Conservation (phyloP, 2,888 invertebrate species). For the Parochlus steinenii region DNA sequence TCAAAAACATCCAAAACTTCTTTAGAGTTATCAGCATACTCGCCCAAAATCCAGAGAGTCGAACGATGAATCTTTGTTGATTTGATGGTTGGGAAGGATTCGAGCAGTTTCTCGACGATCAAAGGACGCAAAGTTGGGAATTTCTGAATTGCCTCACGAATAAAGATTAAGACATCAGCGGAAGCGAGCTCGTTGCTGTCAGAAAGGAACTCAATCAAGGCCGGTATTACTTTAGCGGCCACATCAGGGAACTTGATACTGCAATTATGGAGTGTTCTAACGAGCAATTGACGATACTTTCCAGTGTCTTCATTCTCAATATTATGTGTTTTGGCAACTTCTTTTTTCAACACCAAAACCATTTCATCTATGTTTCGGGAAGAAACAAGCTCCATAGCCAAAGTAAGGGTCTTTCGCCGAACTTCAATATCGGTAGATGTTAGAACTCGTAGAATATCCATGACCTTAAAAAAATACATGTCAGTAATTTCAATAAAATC, state of each 20-base stretch:
- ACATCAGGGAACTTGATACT: conserved; percentile 94
- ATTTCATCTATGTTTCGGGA: conserved; percentile 90
- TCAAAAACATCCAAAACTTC: conserved; percentile 69
- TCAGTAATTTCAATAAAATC: conserved; percentile 65
- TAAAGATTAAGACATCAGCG: conserved; percentile 83
- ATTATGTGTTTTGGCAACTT: conserved; percentile 76
- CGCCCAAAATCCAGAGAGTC: conserved; percentile 94
- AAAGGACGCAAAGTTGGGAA: conserved; percentile 65
- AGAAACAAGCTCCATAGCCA: conserved; percentile 81
- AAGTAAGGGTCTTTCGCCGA: conserved; percentile 62
- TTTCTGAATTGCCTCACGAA: conserved; percentile 90
- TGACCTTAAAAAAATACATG: conserved; percentile 72
- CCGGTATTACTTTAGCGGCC: conserved; percentile 83
- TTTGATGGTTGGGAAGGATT: conserved; percentile 72
- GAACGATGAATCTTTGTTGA: conserved; percentile 86
- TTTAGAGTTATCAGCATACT: conserved; percentile 67
- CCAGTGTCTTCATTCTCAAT: conserved; percentile 91
- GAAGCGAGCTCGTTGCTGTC: conserved; percentile 84
- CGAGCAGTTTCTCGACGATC: conserved; percentile 58
- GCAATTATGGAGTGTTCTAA: conserved; percentile 85
- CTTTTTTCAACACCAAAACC: conserved; percentile 81
- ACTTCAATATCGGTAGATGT: conserved; percentile 91
- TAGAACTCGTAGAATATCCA: conserved; percentile 93
- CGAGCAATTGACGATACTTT: conserved; percentile 86
- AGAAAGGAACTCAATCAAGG: conserved; percentile 81